Evolutionary conservation across 2,888 invertebrate genomes (phyloP), one percentile per base, ranked within the genome.

Genomic region (Pyrrhosoma nymphula): DNA sequence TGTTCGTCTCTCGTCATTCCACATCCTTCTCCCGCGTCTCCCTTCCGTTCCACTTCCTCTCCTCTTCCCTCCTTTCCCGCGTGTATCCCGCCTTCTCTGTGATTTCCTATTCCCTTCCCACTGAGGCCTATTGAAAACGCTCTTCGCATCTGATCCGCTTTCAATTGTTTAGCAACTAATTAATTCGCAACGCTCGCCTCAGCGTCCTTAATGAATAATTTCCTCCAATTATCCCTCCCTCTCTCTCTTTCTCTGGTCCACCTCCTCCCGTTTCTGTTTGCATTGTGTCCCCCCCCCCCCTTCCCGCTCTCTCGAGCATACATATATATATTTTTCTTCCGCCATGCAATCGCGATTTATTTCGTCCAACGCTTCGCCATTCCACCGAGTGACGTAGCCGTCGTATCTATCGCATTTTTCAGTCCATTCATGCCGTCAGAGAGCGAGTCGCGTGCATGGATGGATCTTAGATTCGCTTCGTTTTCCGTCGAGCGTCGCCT

Each of bases 141-240:
- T n/a, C 56, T 82, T 91, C 35, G 35, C 56, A 56, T 60, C 47
- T 47, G 69, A 93, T 69, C 93, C 93, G 39, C 63, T 93, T 69
- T 69, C 93, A 75, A 93, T 93, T 75, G 93, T 93, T 93, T 39
- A 93, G 63, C 93, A 93, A 69, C 93, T 93, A 93, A 93, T 93
- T 93, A 93, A 93, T 93, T 69, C 69, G 69, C 69, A 93, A 93
- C 69, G 35, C 69, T 63, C 93, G 55, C 56, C 89, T 56, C 89
- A 56, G 47, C 47, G 26, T 69, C 93, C 69, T n/a, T 93, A 39
- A 69, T 93, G 93, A 26, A 69, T 75, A 75, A 93, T 93, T 93
- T 93, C 93, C 93, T 93, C 93, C 93, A 35, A 39, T 20, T 63
- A 56, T 60, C 91, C 26, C 93, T 69, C 93, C 90, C 8, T 75